Base-by-base conservation (phyloP, 2,797 vertebrate species). In the Buphagus erythrorhynchus region DNA sequence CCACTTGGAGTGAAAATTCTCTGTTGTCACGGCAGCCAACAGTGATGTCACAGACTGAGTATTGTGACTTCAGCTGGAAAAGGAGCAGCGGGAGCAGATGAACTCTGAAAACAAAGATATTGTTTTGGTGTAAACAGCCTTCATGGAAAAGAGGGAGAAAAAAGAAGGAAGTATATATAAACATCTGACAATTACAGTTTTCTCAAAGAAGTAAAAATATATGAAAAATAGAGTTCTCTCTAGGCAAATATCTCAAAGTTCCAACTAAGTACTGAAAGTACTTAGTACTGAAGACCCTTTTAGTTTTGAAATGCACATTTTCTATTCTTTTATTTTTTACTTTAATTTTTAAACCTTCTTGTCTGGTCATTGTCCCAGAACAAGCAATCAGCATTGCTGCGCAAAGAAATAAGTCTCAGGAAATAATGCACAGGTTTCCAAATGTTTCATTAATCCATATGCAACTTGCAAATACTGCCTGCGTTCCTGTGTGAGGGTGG, bases 91-190 rank as follows among this genome's bases (percentile, higher is more conserved):
- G 67, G 73, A 86, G 52, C 83, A 90, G 88, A 90, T 43, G 69
- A 95, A 92, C 38, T 67, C 69, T 1, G 2, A 79, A 94, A 93
- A 86, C 76, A 97, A 95, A 92, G 88, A 54, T 55, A 77, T 14
- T 93, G 65, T 88, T 93, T 88, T 73, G 62, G 40, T 90, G 83
- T 63, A 94, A 97, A 96, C 52, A 93, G 82, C 57, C 45, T 54
- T 86, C 49, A 74, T 4, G n/a, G 75, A 55, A 83, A 57, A 74
- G 31, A 55, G 15, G 54, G 28, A 1, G 4, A 0, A 2, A 28
- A 16, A 33, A 26, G 52, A 63, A 46, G 48, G 2, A 81, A 65
- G 24, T 49, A 28, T 54, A 57, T 31, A 66, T 49, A 93, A 73
- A 66, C 25, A 66, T 24, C 20, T 10, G 22, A 52, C 16, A 86